These are phyloP conservation scores for Columbina picui DNA, from an alignment of 2,113 vertebrate genomes.

Conservation along the genomic window DNA sequence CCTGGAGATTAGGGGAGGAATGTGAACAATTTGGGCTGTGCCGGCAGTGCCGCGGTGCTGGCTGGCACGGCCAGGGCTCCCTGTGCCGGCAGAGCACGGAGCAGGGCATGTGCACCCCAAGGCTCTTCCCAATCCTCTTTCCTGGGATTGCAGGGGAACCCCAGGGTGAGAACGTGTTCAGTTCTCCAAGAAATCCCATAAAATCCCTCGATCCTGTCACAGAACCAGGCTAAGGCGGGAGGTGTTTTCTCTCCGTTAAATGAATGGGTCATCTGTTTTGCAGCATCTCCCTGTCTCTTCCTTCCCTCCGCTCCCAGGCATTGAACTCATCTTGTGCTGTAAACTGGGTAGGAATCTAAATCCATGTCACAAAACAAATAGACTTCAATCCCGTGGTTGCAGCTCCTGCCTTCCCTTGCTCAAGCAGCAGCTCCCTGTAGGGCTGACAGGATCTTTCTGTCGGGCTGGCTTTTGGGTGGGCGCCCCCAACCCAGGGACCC, in stretches of 20 bases:
- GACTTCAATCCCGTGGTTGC: fast-evolving
- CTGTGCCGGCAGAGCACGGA: neutral
- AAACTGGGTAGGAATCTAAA: neutral
- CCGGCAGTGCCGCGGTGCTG: fast-evolving
- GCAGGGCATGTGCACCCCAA: fast-evolving
- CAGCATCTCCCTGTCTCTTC: neutral
- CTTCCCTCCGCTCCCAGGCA: neutral
- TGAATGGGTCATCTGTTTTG: neutral
- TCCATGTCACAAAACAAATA: neutral
- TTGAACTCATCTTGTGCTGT: fast-evolving
- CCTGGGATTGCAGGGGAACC: neutral
- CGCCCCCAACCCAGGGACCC: neutral
- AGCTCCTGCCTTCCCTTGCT: neutral
- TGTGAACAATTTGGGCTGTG: neutral
- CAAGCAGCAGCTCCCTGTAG: neutral
- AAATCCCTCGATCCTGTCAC: fast-evolving
- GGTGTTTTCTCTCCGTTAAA: neutral
- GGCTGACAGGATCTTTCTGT: neutral
- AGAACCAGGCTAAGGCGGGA: fast-evolving
- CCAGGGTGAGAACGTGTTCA: fast-evolving
- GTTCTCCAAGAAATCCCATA: neutral
- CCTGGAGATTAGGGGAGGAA: neutral
- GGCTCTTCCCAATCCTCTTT: neutral
- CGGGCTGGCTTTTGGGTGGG: neutral
- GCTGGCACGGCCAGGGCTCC: neutral